A percentile compares a stretch with the other conserved stretches of the same genome.
Conservation (phyloP, 92 coral and sea anemone genomes). For the Parazoanthus atlanticus region DNA sequence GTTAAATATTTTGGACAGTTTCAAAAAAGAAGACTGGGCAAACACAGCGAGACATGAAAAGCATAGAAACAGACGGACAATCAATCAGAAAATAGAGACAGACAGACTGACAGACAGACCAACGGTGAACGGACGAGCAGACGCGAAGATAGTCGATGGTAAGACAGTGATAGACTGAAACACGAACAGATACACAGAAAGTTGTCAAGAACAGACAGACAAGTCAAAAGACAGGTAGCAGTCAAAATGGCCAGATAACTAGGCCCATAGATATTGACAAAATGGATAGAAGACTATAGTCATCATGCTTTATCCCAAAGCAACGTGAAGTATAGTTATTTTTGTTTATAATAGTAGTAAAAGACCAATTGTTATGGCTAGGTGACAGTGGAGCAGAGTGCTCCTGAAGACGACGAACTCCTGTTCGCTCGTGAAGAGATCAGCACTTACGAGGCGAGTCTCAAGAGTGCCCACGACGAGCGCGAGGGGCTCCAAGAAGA, state of each 20-base stretch:
- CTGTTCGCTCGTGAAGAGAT: conserved; percentile 38
- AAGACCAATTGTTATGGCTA: neutral
- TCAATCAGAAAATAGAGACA: neutral
- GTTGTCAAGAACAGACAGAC: neutral
- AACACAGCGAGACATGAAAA: neutral
- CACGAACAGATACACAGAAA: neutral
- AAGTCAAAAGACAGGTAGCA: neutral
- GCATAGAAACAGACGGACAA: neutral
- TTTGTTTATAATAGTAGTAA: neutral
- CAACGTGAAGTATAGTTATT: neutral
- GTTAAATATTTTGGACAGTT: neutral
- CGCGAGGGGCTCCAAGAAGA: conserved; percentile 39
- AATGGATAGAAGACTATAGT: neutral
- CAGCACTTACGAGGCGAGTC: conserved; percentile 37
- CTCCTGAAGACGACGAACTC: conserved; percentile 38
- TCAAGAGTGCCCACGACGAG: conserved; percentile 38
- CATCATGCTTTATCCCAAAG: neutral
- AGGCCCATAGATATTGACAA: neutral
- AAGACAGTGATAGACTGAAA: neutral
- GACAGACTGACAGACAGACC: neutral
- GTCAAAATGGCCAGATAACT: neutral
- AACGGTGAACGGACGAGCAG: neutral
- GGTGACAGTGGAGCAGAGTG: conserved; percentile 38
- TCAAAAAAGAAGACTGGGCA: neutral
- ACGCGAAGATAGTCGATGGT: neutral